Conservation (phyloP, 2,113 vertebrate species). For the Sorex fumeus region DNA sequence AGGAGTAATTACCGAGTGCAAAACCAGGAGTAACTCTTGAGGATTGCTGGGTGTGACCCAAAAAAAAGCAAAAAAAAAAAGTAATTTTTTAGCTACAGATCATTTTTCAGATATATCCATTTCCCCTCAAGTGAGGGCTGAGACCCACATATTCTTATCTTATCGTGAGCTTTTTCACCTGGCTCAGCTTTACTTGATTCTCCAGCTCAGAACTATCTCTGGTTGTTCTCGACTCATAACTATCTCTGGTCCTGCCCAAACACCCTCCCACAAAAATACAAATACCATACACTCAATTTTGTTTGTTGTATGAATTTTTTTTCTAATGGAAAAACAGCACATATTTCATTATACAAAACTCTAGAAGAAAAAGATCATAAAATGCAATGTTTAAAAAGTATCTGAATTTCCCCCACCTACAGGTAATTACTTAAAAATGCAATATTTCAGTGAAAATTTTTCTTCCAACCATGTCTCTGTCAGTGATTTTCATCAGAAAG, state of each 20-base stretch:
- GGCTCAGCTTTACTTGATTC: neutral
- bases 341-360: constrained; percentile 15
- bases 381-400: neutral
- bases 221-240: neutral
- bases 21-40: too few species aligned
- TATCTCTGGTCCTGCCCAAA: neutral
- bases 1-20: too few species aligned
- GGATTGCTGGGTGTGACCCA: too few species aligned
- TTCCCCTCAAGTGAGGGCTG: constrained; percentile 15
- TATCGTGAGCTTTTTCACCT: neutral
- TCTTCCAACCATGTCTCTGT: neutral
- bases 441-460: constrained; percentile 5
- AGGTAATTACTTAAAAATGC: constrained; percentile 1
- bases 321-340: neutral
- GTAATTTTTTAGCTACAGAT: too few species aligned
- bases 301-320: too few species aligned
- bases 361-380: constrained; percentile 2
- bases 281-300: neutral
- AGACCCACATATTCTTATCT: neutral
- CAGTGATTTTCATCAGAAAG: neutral
- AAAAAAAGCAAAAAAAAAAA: too few species aligned
- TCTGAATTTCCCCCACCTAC: neutral
- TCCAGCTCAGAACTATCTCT: neutral
- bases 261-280: neutral
- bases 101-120: neutral